Evolutionary conservation across 1,140 invertebrate genomes (phyloP).

Genomic region (Macrocentrus cingulum): DNA sequence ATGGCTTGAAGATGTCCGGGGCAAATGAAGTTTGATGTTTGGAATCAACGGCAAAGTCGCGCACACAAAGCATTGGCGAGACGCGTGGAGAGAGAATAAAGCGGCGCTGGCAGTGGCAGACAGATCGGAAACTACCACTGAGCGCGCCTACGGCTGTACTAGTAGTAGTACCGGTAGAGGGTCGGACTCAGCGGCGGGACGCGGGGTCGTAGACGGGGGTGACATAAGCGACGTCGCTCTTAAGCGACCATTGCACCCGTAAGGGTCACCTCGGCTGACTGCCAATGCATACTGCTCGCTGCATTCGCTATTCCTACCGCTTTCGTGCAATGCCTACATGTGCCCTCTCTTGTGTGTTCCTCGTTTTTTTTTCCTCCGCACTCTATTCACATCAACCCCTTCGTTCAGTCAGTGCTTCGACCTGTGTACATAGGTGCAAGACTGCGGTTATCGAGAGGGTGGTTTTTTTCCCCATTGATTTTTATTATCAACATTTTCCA

Average conservation of each 20-base stretch:
- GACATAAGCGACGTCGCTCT: slow-evolving; percentile 40
- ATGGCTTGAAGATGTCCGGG: too few species aligned
- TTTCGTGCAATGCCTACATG: slow-evolving; percentile 11
- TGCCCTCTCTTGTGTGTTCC: not conserved
- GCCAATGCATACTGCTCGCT: slow-evolving; percentile 30
- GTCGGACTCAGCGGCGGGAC: not conserved
- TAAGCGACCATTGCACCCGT: slow-evolving; percentile 42
- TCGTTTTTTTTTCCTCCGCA: not conserved
- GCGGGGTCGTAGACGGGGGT: not conserved
- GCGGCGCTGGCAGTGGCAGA: too few species aligned
- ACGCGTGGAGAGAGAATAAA: too few species aligned
- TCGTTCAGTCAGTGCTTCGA: slow-evolving; percentile 9
- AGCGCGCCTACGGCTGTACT: slow-evolving; percentile 4
- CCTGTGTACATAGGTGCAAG: slow-evolving; percentile 5
- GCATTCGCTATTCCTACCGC: slow-evolving; percentile 13
- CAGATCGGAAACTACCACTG: not conserved
- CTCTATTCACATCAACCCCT: not conserved
- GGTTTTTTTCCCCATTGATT: not conserved
- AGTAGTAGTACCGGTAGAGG: not conserved
- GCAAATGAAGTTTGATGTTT: not conserved
- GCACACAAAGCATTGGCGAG: not conserved
- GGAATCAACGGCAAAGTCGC: slow-evolving; percentile 1
- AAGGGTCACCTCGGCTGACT: slow-evolving; percentile 31
- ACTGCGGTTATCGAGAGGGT: slow-evolving; percentile 16
- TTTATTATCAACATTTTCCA: not conserved